Evolutionary conservation across 1,140 invertebrate species (phyloP).

Genomic region (Euwallacea similis): DNA sequence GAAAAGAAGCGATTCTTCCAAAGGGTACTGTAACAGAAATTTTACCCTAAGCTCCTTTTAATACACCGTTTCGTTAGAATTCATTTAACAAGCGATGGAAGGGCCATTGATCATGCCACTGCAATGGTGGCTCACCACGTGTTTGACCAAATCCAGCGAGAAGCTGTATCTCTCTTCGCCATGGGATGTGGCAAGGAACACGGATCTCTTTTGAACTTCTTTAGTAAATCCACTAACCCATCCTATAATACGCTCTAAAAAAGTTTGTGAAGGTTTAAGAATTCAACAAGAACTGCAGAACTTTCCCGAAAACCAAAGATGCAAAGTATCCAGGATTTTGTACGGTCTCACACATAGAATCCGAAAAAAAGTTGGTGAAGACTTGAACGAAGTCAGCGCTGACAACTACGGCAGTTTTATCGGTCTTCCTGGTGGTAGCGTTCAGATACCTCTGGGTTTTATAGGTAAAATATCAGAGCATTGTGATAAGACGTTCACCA

Average conservation of each 20-base stretch:
- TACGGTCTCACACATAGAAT: constrained; percentile 65
- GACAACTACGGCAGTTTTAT: constrained; percentile 68
- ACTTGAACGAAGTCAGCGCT: constrained; percentile 65
- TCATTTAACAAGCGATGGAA: constrained; percentile 68
- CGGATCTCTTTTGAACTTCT: constrained; percentile 64
- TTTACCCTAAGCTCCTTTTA: neutral
- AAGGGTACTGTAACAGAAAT: constrained; percentile 14
- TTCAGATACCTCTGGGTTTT: constrained; percentile 62
- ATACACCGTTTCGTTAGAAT: constrained; percentile 49
- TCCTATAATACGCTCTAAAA: neutral
- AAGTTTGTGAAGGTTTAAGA: constrained; percentile 53
- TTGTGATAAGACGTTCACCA: neutral
- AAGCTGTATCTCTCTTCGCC: constrained; percentile 63
- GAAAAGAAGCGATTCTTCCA: constrained; percentile 53
- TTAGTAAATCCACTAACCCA: constrained; percentile 50
- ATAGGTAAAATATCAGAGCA: constrained; percentile 19
- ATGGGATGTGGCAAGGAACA: constrained; percentile 62
- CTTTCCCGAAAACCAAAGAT: constrained; percentile 68
- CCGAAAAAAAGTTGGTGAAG: constrained; percentile 63
- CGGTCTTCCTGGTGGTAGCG: constrained; percentile 67
- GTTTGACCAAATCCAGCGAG: constrained; percentile 65
- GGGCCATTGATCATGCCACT: constrained; percentile 63
- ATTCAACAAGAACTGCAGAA: constrained; percentile 68
- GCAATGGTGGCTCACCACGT: constrained; percentile 65
- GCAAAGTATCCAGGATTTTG: constrained; percentile 67